Evolutionary conservation across 2,113 vertebrate species (phyloP), one percentile per base, ranked within the genome.

Genomic region (Drymodes brunneopygia): DNA sequence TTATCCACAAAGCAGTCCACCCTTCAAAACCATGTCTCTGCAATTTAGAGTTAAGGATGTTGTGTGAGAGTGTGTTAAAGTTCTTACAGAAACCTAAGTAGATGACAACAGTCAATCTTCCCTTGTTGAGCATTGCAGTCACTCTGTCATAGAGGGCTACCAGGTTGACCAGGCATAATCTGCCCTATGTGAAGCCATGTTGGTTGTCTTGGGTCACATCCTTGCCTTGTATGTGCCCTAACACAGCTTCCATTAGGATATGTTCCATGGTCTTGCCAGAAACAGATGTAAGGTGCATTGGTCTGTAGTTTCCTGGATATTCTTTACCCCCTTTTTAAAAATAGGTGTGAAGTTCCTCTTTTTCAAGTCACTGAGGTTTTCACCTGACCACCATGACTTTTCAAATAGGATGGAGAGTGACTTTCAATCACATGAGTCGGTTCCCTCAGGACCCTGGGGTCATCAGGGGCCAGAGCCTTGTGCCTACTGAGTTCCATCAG

Each of bases 271-370:
- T 54, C 47, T 70, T 47, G 29, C 40, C n/a, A 54, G 56, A 11
- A 70, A 29, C 6, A 62, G 19, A 54, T 7, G 33, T 17, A 13
- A 54, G 12, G 20, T 45, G 13, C 12, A 38, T 15, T 0, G 0
- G 9, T 40, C 10, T 70, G 11, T 29, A 62, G 20, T 21, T 70
- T 16, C 11, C n/a, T 23, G 13, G 6, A 40, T 40, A 53, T 62
- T 28, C 24, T 40, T 79, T 47, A 53, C 54, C 4, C 12, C 7
- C 10, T 12, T 47, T 70, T 29, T 40, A 14, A 17, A 47, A 79
- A 47, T 7, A 19, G 19, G 2, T n/a, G 23, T n/a, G 56, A 29
- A 7, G 6, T n/a, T 79, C 79, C 10, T 53, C n/a, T 70, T 79
- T 79, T 54, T 35, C 20, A 24, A 47, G 24, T 47, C n/a, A 47